A percentile compares a stretch with the other conserved stretches of the same genome.
Conservation (phyloP, 2,888 invertebrate genomes). For the Meganola albula region DNA sequence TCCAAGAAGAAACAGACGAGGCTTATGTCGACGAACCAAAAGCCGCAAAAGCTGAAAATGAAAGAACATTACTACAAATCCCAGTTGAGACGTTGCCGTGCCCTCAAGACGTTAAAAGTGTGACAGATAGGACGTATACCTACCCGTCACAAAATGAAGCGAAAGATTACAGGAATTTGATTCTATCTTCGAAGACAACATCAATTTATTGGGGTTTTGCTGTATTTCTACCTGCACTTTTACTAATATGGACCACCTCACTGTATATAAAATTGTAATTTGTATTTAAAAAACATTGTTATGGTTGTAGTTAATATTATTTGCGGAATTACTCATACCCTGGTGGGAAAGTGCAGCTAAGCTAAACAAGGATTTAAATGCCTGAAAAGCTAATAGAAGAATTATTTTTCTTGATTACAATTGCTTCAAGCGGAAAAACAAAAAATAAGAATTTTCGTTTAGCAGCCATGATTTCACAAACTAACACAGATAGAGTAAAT, state of each 20-base stretch:
- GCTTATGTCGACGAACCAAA: slow-evolving; percentile 60
- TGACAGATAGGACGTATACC: slow-evolving; percentile 75
- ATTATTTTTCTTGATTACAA: no score
- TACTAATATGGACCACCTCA: slow-evolving; percentile 36
- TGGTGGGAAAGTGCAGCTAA: no score
- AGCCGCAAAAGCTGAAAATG: slow-evolving; percentile 55
- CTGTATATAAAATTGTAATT: slow-evolving; percentile 34
- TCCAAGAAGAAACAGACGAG: slow-evolving; percentile 62
- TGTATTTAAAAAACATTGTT: no score
- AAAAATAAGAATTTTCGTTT: no score
- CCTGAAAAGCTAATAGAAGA: no score
- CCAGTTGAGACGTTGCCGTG: slow-evolving; percentile 78
- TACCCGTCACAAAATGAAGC: slow-evolving; percentile 78
- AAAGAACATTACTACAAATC: slow-evolving; percentile 72
- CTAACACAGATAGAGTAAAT: no score
- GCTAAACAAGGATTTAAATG: no score
- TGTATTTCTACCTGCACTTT: slow-evolving; percentile 33
- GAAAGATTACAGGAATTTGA: slow-evolving; percentile 69
- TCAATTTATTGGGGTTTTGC: slow-evolving; percentile 26
- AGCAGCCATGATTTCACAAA: no score
- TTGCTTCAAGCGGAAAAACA: no score
- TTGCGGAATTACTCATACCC: no score
- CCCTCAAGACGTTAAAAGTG: slow-evolving; percentile 79
- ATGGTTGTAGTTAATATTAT: no score
- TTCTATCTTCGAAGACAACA: slow-evolving; percentile 43